Evolutionary conservation across 2,888 invertebrate genomes (phyloP), one percentile per base, ranked within the genome.

Genomic region (Rhagonycha lutea): DNA sequence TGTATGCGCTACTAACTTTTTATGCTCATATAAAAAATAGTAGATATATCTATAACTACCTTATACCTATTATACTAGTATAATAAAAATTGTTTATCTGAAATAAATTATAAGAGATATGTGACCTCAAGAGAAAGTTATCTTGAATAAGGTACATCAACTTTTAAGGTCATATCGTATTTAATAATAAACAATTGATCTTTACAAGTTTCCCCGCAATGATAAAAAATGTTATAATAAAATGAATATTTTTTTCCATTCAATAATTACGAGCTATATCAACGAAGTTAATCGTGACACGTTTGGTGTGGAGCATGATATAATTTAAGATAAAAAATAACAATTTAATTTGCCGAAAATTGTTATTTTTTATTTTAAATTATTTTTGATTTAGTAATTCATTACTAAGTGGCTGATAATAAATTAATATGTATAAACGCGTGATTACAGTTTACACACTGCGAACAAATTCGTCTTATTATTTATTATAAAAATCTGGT

Each of bases 41-140:
- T n/a, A n/a, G 18, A 18, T 18, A 18, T 18, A 18, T 2, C 18
- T 18, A 26, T 26, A 26, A 26, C 12, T n/a, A 1, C 5, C 12
- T 5, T 32, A 32, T 12, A 12, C 12, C 32, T 3, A 32, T 32
- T 12, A n/a, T 47, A n/a, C 1, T 18, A 18, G 18, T 18, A 18
- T 18, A 18, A 18, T 18, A 18, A 47, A 47, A 47, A 47, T 2
- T n/a, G 47, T 47, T n/a, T 47, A n/a, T 47, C n/a, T 32, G 23
- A 61, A 61, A 24, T 24, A 10, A 65, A 65, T 14, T n/a, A 65
- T 5, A n/a, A 11, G 63, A 65, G 63, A 24, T 65, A 26, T 65
- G 63, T 14, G 63, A 65, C 63, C 63, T 65, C n/a, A n/a, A n/a
- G 63, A 65, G 63, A 65, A 65, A 65, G 63, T 65, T 65, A 24